Evolutionary conservation across 1,140 invertebrate genomes (phyloP).

Genomic region (Mercenaria mercenaria): DNA sequence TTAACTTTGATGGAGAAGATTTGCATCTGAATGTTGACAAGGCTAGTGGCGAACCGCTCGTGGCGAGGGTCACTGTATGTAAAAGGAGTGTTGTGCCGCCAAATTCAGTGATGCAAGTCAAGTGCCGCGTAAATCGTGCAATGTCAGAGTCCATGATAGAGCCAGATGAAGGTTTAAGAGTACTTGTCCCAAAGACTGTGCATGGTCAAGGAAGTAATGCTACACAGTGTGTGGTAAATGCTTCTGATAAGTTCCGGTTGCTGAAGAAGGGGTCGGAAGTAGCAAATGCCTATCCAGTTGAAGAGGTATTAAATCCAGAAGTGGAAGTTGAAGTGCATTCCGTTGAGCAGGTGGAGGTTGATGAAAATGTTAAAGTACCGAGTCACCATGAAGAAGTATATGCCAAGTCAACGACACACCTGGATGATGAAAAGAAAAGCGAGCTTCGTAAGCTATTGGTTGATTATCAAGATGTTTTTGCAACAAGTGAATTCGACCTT

Average conservation of each 20-base stretch:
- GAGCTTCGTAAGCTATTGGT: not conserved
- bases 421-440: not conserved
- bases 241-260: not conserved
- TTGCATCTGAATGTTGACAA: not conserved
- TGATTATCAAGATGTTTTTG: constrained; percentile 66
- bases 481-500: constrained; percentile 65
- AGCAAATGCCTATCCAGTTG: not conserved
- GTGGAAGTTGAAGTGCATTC: not conserved
- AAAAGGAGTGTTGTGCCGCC: not conserved
- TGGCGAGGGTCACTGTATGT: not conserved
- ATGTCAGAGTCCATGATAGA: not conserved
- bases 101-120: not conserved
- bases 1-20: too few species aligned
- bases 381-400: not conserved
- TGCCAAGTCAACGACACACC: not conserved
- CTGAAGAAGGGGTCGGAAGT: not conserved
- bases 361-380: not conserved
- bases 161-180: not conserved
- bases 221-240: constrained; percentile 1
- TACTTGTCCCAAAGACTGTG: not conserved
- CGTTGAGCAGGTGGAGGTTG: not conserved
- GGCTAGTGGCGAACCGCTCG: not conserved
- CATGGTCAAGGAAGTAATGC: not conserved
- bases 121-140: not conserved
- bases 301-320: too few species aligned